Conservation (phyloP, 2,797 vertebrate species). For the Anolis apletophallus region DNA sequence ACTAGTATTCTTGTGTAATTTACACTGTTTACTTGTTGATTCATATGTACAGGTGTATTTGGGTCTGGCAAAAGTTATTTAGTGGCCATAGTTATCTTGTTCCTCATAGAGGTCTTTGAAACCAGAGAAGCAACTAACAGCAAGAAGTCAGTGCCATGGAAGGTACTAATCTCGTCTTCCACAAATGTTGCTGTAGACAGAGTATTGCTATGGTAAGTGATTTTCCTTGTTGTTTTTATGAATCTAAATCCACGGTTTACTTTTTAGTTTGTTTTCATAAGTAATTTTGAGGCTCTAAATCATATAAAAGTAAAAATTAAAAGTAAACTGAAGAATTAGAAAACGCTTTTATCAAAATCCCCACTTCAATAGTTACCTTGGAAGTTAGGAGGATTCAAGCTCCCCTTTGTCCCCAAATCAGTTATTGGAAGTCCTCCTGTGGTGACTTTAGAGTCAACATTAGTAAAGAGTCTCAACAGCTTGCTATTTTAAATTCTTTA, state of each 20-base stretch:
- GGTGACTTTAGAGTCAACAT: not conserved
- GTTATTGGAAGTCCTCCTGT: not conserved
- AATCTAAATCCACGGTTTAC: no score
- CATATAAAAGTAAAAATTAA: not conserved
- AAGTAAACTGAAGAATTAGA: not conserved
- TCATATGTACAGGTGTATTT: slow-evolving; percentile 79
- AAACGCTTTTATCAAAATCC: not conserved
- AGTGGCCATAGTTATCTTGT: slow-evolving; percentile 80
- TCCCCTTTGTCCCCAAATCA: not conserved
- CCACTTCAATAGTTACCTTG: not conserved
- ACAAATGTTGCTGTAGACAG: slow-evolving; percentile 84
- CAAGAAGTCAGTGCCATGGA: slow-evolving; percentile 73
- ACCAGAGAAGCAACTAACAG: slow-evolving; percentile 55
- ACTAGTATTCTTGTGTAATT: slow-evolving; percentile 9
- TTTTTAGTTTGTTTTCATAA: not conserved
- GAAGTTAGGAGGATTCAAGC: not conserved
- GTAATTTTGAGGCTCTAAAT: not conserved
- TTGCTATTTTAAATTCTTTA: not conserved
- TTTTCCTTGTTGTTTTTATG: not conserved
- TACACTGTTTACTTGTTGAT: slow-evolving; percentile 32
- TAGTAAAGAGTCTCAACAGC: not conserved
- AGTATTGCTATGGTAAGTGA: slow-evolving; percentile 80
- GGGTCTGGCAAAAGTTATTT: slow-evolving; percentile 86
- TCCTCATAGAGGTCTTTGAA: slow-evolving; percentile 82
- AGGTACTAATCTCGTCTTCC: slow-evolving; percentile 81